Base-by-base conservation (phyloP, 2,888 invertebrate genomes). In the Pheosia tremula region DNA sequence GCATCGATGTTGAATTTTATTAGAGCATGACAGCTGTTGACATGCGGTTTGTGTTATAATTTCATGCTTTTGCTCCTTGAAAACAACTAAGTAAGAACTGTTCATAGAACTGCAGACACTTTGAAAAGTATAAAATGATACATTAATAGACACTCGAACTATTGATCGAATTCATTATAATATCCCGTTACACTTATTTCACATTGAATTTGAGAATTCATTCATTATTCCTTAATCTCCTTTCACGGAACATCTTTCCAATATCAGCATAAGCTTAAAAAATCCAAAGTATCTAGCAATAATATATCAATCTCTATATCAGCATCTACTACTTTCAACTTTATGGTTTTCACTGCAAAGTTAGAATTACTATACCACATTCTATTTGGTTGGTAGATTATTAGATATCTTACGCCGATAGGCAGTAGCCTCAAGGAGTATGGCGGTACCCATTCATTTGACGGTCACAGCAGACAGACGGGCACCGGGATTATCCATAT, bases 401-500 rank as follows among this genome's bases (percentile, higher is more conserved):
- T 54, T 37, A 4, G n/a, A 8, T 39, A 50, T 47, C 50, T 50
- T 24, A 50, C 24, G 3, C 24, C 2, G 37, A 53, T 53, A 60
- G 50, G 61, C 63, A 60, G 63, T 63, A 60, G 63, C 63, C 41
- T 55, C n/a, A 13, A 13, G 49, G 43, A 58, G 53, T 58, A 53
- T 11, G 43, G 64, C 64, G 66, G 74, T 59, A 62, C 62, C 67
- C 67, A 72, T 72, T 78, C 74, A 69, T 64, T 61, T 65, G 64
- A 64, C 57, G 56, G 60, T 60, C 58, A 68, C 73, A 61, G 69
- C 84, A 90, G 90, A 91, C 90, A 80, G 67, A 71, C 70, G 77
- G 90, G 89, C 90, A 85, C 90, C 89, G 72, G 75, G 79, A 82
- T 86, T 79, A 86, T 82, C 83, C 67, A 60, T 61, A 79, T 84